These are phyloP conservation scores for Octodon degus DNA, from an alignment of 2,113 vertebrate genomes.

Conservation along the genomic window DNA sequence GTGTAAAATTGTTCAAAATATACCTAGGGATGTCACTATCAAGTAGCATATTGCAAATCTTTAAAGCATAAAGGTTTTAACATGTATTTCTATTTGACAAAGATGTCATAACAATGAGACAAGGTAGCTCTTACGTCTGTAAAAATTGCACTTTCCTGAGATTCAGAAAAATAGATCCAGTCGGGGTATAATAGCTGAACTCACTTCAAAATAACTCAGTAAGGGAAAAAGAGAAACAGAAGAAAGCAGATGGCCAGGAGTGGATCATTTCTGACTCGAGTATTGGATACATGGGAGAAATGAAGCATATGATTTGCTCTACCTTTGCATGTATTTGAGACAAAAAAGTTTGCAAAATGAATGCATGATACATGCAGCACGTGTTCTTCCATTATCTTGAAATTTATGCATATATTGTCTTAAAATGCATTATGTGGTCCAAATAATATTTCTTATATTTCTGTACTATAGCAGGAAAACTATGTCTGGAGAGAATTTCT, in stretches of 20 bases:
- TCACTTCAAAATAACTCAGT: constrained; percentile 5
- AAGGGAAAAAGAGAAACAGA: not conserved
- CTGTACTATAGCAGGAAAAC: not conserved
- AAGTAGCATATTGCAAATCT: not conserved
- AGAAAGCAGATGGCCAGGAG: not conserved
- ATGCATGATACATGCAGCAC: not conserved
- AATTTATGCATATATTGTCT: not conserved
- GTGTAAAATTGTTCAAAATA: not conserved
- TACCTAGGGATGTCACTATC: not conserved
- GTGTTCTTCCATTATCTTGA: not conserved
- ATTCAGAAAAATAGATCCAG: not conserved
- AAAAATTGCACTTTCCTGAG: not conserved
- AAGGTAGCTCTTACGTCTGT: not conserved
- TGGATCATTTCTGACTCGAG: not conserved
- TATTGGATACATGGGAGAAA: not conserved
- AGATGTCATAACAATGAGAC: not conserved
- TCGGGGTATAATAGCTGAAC: not conserved
- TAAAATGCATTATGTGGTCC: not conserved
- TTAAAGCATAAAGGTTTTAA: constrained; percentile 17
- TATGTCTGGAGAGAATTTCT: not conserved
- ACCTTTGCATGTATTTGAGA: not conserved
- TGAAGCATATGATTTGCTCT: not conserved
- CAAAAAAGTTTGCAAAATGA: not conserved
- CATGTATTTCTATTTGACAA: not conserved
- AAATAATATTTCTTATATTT: not conserved